Evolutionary conservation across 2,888 invertebrate genomes (phyloP).

Genomic region (Morpho deidamia): DNA sequence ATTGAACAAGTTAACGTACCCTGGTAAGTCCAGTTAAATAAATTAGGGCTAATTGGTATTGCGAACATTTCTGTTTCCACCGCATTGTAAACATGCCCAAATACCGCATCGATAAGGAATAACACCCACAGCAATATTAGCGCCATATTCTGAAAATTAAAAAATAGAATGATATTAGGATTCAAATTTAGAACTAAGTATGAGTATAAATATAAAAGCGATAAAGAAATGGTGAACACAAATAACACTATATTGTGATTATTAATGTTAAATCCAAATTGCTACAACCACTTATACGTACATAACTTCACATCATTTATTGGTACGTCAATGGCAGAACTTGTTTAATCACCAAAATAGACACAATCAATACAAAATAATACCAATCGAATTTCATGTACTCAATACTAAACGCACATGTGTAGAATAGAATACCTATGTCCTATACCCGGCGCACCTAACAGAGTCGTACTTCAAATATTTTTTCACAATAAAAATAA

Average conservation of each 20-base stretch:
- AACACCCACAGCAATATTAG: conserved; percentile 28
- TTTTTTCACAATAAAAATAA: not conserved
- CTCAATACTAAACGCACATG: conserved; percentile 54
- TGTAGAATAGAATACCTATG: conserved; percentile 48
- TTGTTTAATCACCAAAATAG: conserved; percentile 53
- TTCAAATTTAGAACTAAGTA: too few relatives aligned
- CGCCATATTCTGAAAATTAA: conserved; percentile 29
- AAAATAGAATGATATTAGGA: not conserved
- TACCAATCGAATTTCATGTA: conserved; percentile 35
- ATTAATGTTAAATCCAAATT: too few relatives aligned
- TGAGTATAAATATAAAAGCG: too few relatives aligned
- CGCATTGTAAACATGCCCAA: conserved; percentile 66
- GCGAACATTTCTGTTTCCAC: conserved; percentile 87
- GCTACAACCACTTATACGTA: too few relatives aligned
- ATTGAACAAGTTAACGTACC: conserved; percentile 48
- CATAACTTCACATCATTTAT: conserved; percentile 7
- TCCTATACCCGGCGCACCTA: conserved; percentile 8
- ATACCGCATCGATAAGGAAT: conserved; percentile 30
- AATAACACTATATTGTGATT: too few relatives aligned
- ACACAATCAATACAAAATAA: conserved; percentile 29
- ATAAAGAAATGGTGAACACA: too few relatives aligned
- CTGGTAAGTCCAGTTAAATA: conserved; percentile 89
- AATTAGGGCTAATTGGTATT: conserved; percentile 85
- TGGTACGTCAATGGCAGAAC: conserved; percentile 22
- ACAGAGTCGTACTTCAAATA: conserved; percentile 29